phyloP scores from a whole-genome alignment of 2,113 vertebrate species.

The Pseudolaguvia tuberculata region DNA sequence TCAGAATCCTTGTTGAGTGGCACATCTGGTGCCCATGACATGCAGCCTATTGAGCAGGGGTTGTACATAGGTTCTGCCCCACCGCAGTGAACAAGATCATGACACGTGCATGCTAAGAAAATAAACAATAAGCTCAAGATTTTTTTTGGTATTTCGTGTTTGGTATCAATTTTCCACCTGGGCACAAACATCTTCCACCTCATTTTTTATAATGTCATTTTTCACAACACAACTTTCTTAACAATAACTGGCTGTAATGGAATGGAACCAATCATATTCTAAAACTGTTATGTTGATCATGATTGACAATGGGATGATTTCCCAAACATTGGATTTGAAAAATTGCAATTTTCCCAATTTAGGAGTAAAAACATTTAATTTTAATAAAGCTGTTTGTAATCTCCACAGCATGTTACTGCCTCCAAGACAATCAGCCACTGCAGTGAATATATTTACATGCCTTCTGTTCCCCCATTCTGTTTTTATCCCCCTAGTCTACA shows the following conservation, averaged over 20 bases:
- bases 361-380: too few relatives aligned
- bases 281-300: background rate
- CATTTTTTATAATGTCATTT: background rate
- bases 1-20: slow-evolving; percentile 1
- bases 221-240: background rate
- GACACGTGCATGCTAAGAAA: slow-evolving; percentile 41
- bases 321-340: background rate
- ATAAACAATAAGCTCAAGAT: slow-evolving; percentile 35
- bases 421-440: background rate
- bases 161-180: slow-evolving; percentile 22
- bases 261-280: background rate
- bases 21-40: slow-evolving; percentile 16
- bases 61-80: background rate
- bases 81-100: slow-evolving; percentile 39
- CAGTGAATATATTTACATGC: background rate
- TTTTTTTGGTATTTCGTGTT: background rate
- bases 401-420: background rate
- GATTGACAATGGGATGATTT: slow-evolving; percentile 16
- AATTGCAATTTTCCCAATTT: background rate
- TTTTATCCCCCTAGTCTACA: background rate
- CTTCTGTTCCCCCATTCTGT: background rate
- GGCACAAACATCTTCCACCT: background rate
- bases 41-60: slow-evolving; percentile 19
- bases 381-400: background rate
- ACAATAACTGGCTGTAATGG: background rate